These are phyloP conservation scores for Antechinus stuartii DNA, from an alignment of 2,113 vertebrate genomes.

Conservation along the genomic window DNA sequence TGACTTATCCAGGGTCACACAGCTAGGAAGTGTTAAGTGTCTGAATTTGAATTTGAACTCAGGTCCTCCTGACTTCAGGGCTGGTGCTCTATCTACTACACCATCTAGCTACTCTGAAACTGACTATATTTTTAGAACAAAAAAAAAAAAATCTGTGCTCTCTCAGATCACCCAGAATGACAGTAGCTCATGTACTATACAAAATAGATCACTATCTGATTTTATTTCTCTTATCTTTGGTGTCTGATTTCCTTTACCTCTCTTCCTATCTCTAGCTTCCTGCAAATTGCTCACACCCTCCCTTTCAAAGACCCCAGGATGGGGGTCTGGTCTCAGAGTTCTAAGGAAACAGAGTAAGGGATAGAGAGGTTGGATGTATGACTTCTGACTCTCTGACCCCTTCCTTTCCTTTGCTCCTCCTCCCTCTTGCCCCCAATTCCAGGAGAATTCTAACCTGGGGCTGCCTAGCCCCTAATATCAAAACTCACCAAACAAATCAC, in stretches of 20 bases:
- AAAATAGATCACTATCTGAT: not conserved
- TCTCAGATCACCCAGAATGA: not conserved
- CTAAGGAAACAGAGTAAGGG: not conserved
- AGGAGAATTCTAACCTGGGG: not conserved
- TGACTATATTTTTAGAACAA: not conserved
- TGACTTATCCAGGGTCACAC: too few species aligned
- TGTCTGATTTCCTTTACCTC: not conserved
- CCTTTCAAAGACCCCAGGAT: not conserved
- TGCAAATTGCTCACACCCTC: conserved; percentile 23
- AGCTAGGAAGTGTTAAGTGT: too few species aligned
- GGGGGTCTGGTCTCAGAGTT: not conserved
- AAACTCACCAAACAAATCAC: not conserved
- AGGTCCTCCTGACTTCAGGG: too few species aligned
- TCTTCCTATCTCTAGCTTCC: not conserved
- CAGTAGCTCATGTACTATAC: not conserved
- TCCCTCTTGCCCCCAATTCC: not conserved
- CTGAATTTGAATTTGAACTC: too few species aligned
- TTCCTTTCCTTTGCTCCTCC: not conserved
- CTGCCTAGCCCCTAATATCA: not conserved
- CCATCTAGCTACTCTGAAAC: not conserved
- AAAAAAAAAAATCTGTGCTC: conserved; percentile 34
- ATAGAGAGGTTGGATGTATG: not conserved
- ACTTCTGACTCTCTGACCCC: not conserved
- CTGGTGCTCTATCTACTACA: too few species aligned
- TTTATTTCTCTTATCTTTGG: not conserved